A percentile compares a stretch with the other conserved stretches of the same genome.
Conservation (phyloP, 2,888 invertebrate genomes). For the Encarsia formosa region DNA sequence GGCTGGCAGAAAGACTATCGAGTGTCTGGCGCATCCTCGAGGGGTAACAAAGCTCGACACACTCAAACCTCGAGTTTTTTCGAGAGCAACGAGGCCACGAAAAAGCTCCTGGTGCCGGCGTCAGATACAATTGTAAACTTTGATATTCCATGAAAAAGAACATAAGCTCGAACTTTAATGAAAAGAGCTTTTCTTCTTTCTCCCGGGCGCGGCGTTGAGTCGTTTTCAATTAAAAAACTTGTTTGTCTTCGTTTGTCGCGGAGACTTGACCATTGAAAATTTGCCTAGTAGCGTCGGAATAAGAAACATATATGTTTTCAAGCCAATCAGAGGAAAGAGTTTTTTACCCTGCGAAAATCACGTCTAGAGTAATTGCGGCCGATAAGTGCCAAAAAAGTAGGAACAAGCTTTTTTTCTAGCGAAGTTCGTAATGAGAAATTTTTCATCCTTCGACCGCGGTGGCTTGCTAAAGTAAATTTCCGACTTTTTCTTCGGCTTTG, state of each 20-base stretch:
- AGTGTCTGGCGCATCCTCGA: too few species aligned
- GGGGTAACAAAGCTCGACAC: too few species aligned
- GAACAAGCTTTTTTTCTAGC: too few species aligned
- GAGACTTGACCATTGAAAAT: background rate
- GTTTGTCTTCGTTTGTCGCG: constrained; percentile 15
- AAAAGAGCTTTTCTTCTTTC: constrained; percentile 9
- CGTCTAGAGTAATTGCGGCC: background rate
- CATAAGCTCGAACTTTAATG: constrained; percentile 7
- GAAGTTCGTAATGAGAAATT: too few species aligned
- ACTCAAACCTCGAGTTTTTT: background rate
- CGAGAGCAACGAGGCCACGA: background rate
- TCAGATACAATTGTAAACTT: constrained; percentile 2
- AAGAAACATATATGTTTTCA: too few species aligned
- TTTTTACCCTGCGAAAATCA: too few species aligned
- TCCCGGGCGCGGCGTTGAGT: background rate
- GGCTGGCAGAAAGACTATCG: too few species aligned
- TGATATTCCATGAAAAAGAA: constrained; percentile 6
- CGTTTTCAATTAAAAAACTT: constrained; percentile 23
- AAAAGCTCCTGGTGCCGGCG: background rate
- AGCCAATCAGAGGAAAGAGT: too few species aligned
- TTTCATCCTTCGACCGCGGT: too few species aligned
- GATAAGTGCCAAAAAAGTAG: constrained; percentile 4
- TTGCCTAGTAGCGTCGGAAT: too few species aligned
- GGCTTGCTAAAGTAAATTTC: too few species aligned
- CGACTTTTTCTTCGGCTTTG: too few species aligned